phyloP scores from a whole-genome alignment of 2,888 invertebrate genomes.

The Hyalella azteca region DNA sequence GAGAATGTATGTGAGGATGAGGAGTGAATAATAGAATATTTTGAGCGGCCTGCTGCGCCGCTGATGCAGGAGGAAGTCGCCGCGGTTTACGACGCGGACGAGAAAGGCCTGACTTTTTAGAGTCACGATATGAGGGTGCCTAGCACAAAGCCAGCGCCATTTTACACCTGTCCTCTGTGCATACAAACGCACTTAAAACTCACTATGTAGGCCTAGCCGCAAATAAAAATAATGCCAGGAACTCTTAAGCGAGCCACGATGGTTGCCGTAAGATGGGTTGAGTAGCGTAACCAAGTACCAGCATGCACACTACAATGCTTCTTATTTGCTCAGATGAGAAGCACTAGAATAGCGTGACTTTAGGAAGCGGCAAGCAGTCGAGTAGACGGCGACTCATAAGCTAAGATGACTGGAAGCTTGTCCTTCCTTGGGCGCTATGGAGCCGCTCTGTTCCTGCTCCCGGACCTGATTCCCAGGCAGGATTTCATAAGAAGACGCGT shows the following conservation, averaged over 20 bases:
- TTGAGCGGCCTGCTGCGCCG: background rate
- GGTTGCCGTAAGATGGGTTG: slow-evolving; percentile 31
- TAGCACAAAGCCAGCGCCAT: slow-evolving; percentile 49
- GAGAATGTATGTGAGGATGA: background rate
- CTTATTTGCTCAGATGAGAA: background rate
- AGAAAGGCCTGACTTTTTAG: slow-evolving; percentile 42
- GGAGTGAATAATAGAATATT: background rate
- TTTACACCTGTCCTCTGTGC: slow-evolving; percentile 54
- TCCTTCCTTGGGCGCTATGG: slow-evolving; percentile 7
- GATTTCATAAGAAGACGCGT: slow-evolving; percentile 16
- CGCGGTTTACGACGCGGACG: slow-evolving; percentile 27
- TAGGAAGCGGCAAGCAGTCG: background rate
- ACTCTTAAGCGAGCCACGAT: slow-evolving; percentile 30
- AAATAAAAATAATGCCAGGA: slow-evolving; percentile 50
- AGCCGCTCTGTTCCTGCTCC: background rate
- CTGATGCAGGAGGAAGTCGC: slow-evolving; percentile 14
- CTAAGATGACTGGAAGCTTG: slow-evolving; percentile 25
- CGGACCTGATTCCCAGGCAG: slow-evolving; percentile 8
- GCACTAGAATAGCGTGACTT: background rate
- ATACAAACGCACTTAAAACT: slow-evolving; percentile 54
- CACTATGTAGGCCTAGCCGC: slow-evolving; percentile 48
- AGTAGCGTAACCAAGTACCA: slow-evolving; percentile 17
- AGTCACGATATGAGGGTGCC: slow-evolving; percentile 48
- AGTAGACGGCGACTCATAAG: slow-evolving; percentile 14
- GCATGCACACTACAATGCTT: background rate